phyloP scores from a whole-genome alignment of 2,113 vertebrate genomes.

The Ginglymostoma cirratum region DNA sequence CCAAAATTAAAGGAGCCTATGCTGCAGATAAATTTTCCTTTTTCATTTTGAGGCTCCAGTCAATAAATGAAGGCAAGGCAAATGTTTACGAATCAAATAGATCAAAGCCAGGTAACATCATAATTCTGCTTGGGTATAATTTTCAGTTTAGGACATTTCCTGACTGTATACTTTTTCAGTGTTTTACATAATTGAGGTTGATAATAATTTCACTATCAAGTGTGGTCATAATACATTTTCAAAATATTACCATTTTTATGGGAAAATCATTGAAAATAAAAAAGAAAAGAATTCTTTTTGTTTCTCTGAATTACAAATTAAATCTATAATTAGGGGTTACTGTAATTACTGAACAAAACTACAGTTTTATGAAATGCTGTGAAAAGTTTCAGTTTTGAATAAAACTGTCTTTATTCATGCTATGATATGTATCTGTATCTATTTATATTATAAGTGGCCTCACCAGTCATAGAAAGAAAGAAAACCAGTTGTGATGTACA shows the following conservation, averaged over 20 bases:
- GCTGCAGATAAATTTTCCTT: background rate
- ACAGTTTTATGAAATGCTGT: background rate
- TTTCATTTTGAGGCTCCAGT: background rate
- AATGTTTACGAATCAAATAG: background rate
- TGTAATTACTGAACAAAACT: background rate
- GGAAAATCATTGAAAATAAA: background rate
- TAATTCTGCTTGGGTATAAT: background rate
- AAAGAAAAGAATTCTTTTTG: background rate
- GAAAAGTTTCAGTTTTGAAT: background rate
- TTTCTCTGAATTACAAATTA: background rate
- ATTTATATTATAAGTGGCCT: background rate
- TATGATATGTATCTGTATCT: background rate
- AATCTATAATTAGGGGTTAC: background rate
- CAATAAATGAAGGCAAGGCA: background rate
- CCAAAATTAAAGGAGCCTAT: background rate
- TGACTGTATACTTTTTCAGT: background rate
- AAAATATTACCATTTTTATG: background rate
- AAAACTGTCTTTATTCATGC: background rate
- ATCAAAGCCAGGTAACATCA: background rate
- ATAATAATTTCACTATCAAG: background rate
- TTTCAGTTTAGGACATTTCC: background rate
- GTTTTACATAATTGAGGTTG: background rate
- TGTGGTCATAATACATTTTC: background rate
- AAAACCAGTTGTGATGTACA: background rate
- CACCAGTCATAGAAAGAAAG: background rate